Evolutionary conservation across 2,888 invertebrate genomes (phyloP), one percentile per base, ranked within the genome.

Genomic region (Lymantria monacha): DNA sequence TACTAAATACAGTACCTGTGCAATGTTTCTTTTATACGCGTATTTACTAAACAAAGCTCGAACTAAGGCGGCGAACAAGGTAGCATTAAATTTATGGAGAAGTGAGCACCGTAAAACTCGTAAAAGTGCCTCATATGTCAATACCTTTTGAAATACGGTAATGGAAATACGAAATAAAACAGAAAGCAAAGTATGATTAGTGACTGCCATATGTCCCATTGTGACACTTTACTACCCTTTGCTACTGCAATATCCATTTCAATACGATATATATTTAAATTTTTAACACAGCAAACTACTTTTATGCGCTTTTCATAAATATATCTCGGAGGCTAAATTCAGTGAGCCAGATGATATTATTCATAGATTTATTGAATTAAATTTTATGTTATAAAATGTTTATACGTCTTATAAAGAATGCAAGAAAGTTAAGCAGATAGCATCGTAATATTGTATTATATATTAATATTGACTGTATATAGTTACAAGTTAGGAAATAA

Each of bases 101-200:
- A 79, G 74, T 78, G 78, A 79, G 76, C 74, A 74, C 73, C 75
- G 83, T 81, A 78, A 83, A 84, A 86, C 84, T 86, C 89, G 79
- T 90, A 90, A 90, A 90, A 88, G 87, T 86, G 87, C 85, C 88
- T 79, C 89, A 85, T 88, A 85, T 85, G 89, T 90, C 90, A 90
- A 90, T 91, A 90, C 87, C 81, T 89, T 88, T 87, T 89, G 90
- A 89, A 90, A 89, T 90, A 90, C 85, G 87, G 83, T 90, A 91
- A 91, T 90, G 90, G 90, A 91, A 90, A 91, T 89, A 83, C 83
- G 88, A 87, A 89, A 89, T 91, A 91, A 90, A 90, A 90, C 87
- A 87, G 87, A 89, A 90, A 88, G 88, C 88, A 91, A 87, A 89
- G 87, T 89, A 87, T 89, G 88, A 90, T 89, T 89, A 90, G 90